A percentile compares a stretch with the other conserved stretches of the same genome.
Conservation (phyloP, 2,888 invertebrate genomes). For the Oscheius myriophilus region DNA sequence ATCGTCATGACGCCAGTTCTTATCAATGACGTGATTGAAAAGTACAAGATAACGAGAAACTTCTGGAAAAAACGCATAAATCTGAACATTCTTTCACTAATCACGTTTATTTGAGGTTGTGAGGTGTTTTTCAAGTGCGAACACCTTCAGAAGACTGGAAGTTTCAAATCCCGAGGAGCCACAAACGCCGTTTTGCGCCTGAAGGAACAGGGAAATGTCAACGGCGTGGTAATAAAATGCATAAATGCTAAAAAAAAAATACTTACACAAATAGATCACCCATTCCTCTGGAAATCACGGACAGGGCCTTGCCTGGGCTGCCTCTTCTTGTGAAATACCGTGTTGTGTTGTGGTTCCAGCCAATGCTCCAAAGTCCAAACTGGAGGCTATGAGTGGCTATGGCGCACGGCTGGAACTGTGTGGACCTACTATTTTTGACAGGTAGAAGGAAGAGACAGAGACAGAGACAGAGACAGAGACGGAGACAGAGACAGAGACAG, state of each 20-base stretch:
- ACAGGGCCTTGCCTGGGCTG: slow-evolving; percentile 72
- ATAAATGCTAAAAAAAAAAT: background rate
- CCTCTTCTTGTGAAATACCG: slow-evolving; percentile 68
- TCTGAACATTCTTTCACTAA: background rate
- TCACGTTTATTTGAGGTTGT: slow-evolving; percentile 1
- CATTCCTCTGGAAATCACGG: slow-evolving; percentile 75
- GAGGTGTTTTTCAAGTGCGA: slow-evolving; percentile 68
- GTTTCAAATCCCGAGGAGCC: slow-evolving; percentile 71
- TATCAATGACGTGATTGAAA: background rate
- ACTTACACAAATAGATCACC: slow-evolving; percentile 61
- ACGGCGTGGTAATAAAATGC: slow-evolving; percentile 46
- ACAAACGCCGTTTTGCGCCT: slow-evolving; percentile 62
- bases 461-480: too few species aligned
- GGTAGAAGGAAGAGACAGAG: slow-evolving; percentile 53
- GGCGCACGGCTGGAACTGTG: slow-evolving; percentile 72
- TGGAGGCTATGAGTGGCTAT: slow-evolving; percentile 72
- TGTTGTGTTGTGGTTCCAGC: slow-evolving; percentile 73
- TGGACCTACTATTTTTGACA: slow-evolving; percentile 70
- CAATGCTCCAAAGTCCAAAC: slow-evolving; percentile 72
- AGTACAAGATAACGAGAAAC: background rate
- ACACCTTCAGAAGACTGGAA: slow-evolving; percentile 71
- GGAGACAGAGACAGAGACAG: too few species aligned
- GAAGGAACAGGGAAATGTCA: slow-evolving; percentile 31
- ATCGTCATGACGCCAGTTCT: background rate
- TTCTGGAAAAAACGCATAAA: background rate